A percentile compares a stretch with the other conserved stretches of the same genome.
These are phyloP conservation scores for Oreotragus oreotragus DNA, from an alignment of 2,113 vertebrate genomes.

Conservation along the genomic window DNA sequence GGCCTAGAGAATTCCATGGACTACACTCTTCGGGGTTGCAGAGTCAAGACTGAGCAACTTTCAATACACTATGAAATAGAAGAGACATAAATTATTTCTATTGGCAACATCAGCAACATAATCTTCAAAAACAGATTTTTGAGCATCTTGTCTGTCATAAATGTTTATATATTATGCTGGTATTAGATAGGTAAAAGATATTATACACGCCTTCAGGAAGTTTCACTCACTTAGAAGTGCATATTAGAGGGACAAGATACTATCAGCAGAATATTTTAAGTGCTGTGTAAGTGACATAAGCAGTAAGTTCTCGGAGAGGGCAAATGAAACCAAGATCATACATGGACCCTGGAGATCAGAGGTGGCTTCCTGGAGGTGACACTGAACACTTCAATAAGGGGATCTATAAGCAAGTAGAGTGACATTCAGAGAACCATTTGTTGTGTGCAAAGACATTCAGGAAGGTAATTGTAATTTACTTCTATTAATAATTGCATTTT, in stretches of 20 bases:
- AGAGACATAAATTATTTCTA: background rate
- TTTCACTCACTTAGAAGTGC: background rate
- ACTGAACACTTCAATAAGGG: background rate
- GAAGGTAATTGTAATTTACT: background rate
- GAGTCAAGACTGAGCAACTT: background rate
- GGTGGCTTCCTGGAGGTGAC: background rate
- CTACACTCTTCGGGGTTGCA: background rate
- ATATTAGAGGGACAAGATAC: background rate
- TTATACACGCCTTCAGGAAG: background rate
- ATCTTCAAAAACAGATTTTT: background rate
- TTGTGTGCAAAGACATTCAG: background rate
- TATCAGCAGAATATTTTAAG: background rate
- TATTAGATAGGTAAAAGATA: background rate
- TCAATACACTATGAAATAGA: background rate
- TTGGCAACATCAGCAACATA: background rate
- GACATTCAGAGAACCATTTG: background rate
- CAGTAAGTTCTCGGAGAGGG: background rate
- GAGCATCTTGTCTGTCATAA: background rate
- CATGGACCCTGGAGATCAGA: background rate
- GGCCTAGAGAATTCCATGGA: background rate
- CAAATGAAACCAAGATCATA: background rate
- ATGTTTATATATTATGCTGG: background rate
- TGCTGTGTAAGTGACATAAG: background rate
- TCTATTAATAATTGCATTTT: background rate
- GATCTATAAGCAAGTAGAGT: background rate